A percentile compares a stretch with the other conserved stretches of the same genome.
Evolutionary conservation across 2,888 invertebrate genomes (phyloP).

Genomic region (Eumacrocentrus americanus): DNA sequence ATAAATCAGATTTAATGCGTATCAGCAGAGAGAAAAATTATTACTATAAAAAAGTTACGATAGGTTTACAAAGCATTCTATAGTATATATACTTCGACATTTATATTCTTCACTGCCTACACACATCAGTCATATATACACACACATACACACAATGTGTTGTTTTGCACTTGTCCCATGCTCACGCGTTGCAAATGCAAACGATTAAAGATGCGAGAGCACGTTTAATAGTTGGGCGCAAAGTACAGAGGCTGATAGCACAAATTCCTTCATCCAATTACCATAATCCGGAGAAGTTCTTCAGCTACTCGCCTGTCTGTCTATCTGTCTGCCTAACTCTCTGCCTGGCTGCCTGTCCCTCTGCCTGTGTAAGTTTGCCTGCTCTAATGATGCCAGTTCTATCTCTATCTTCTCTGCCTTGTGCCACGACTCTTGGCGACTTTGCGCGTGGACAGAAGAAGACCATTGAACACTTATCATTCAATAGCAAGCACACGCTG

Average conservation of each 20-base stretch:
- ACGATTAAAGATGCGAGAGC: not conserved
- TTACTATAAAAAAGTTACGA: not conserved
- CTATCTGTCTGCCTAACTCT: not conserved
- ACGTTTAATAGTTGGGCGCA: not conserved
- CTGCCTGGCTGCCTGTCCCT: not conserved
- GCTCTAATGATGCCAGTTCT: not conserved
- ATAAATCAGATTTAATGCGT: too few relatives aligned
- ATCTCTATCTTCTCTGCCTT: too few relatives aligned
- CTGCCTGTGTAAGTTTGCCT: constrained; percentile 4
- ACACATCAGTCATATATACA: not conserved
- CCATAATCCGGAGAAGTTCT: not conserved
- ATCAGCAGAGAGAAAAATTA: constrained; percentile 4
- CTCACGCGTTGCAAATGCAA: not conserved
- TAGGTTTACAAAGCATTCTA: not conserved
- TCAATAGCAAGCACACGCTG: constrained; percentile 3
- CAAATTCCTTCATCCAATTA: not conserved
- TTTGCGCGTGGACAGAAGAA: not conserved
- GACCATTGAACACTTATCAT: not conserved
- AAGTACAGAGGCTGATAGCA: not conserved
- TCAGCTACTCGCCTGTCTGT: not conserved
- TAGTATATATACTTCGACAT: not conserved
- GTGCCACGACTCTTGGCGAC: not conserved
- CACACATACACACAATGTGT: not conserved
- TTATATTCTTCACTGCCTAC: constrained; percentile 1
- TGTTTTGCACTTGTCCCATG: not conserved